phyloP scores from a whole-genome alignment of 1,140 invertebrate genomes.

The Drosophila leontia region DNA sequence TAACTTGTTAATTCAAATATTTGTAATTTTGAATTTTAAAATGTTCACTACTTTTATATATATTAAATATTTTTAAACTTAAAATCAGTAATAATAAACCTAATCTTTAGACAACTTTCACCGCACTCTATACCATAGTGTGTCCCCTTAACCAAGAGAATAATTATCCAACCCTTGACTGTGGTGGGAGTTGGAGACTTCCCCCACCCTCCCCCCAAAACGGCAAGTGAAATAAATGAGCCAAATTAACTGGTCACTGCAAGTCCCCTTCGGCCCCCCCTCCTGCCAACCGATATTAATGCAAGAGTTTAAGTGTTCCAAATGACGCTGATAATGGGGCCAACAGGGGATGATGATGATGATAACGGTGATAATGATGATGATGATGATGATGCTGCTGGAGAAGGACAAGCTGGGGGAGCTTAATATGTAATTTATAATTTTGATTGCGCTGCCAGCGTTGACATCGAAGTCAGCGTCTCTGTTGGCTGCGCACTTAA shows the following conservation, averaged over 20 bases:
- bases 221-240: conserved; percentile 48
- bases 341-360: conserved; percentile 9
- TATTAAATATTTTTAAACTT: too few relatives aligned
- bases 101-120: neutral
- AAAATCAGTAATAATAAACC: too few relatives aligned
- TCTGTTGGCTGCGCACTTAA: conserved; percentile 40
- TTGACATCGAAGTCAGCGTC: conserved; percentile 45
- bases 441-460: conserved; percentile 54
- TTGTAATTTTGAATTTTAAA: too few relatives aligned
- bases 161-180: conserved; percentile 21
- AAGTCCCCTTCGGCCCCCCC: neutral
- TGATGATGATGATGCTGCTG: neutral
- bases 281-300: conserved; percentile 42
- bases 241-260: conserved; percentile 49
- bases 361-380: neutral
- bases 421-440: conserved; percentile 66
- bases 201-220: neutral
- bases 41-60: too few relatives aligned
- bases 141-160: neutral
- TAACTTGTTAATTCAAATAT: too few relatives aligned
- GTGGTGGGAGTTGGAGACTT: too few relatives aligned
- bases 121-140: neutral
- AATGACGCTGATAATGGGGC: conserved; percentile 60
- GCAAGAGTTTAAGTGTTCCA: conserved; percentile 58
- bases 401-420: conserved; percentile 24